Base-by-base conservation (phyloP, 2,797 vertebrate genomes). In the Tinamus major region DNA sequence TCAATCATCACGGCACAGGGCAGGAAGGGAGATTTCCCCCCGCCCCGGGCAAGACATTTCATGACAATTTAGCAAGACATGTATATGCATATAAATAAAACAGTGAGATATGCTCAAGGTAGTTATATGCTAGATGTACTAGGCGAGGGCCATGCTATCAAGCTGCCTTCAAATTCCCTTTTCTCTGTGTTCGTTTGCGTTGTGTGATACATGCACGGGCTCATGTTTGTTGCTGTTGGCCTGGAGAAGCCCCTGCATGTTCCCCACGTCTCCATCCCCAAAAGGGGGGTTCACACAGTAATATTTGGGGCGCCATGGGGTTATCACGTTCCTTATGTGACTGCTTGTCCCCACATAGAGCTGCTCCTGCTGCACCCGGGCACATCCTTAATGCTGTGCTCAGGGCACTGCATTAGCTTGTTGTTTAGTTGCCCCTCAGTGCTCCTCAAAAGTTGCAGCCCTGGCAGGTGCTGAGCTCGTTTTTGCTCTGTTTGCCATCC, bases 1-100 rank as follows among this genome's bases (percentile, higher is more conserved):
- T 94, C 94, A 89, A 5, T 95, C 94, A 89, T 19, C 53, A 10
- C 53, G 68, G 42, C 72, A 61, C 74, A 65, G 80, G 85, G n/a
- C 56, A 96, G 92, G 80, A 95, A 96, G 96, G 83, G 61, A 83
- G 33, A 9, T 78, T 9, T 24, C 59, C 42, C 21, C 0, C 44
- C 4, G 35, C 80, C 85, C 21, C 0, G 0, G 64, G 64, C 39
- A 70, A 61, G 44, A 86, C 82, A 88, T 95, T 91, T 95, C 77
- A 31, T n/a, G 75, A 90, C 87, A 75, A 27, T 90, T 94, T 86
- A 82, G 53, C 87, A 76, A 89, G 80, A 44, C 81, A 68, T 2
- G 0, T 67, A 78, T 41, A 58, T 67, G 87, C 2, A 0, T 79
- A 37, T 65, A 79, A 76, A 69, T 94, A 62, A 63, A 79, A 62